Conservation (phyloP, 2,888 invertebrate species). For the Tribolium freemani region DNA sequence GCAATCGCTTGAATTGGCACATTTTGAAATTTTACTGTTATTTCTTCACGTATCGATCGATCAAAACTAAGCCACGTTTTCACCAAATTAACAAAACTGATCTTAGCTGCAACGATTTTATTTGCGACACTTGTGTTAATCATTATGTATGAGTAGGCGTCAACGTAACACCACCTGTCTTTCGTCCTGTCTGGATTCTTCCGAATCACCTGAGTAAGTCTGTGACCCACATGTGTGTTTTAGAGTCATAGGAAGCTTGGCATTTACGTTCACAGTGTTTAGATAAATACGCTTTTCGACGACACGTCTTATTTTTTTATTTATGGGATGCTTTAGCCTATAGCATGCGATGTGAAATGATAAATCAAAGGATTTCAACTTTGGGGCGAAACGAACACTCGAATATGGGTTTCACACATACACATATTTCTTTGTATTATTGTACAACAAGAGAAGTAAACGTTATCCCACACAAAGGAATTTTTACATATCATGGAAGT, state of each 20-base stretch:
- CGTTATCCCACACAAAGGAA: too few species aligned
- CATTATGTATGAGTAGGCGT: conserved; percentile 65
- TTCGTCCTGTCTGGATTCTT: conserved; percentile 67
- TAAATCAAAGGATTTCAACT: neutral
- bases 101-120: neutral
- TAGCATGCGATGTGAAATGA: neutral
- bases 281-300: neutral
- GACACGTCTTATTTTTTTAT: neutral
- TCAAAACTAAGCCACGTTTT: neutral
- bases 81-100: neutral
- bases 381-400: too few species aligned
- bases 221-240: conserved; percentile 49
- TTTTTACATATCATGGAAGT: too few species aligned
- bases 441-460: too few species aligned
- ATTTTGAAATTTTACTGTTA: neutral
- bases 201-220: conserved; percentile 68
- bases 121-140: conserved; percentile 31
- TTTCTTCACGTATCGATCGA: neutral
- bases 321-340: neutral
- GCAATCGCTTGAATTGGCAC: conserved; percentile 32
- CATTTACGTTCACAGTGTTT: neutral
- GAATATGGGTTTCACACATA: too few species aligned
- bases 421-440: too few species aligned
- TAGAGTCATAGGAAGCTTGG: conserved; percentile 23
- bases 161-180: conserved; percentile 68